These are phyloP conservation scores for Gavialis gangeticus DNA, from an alignment of 2,113 vertebrate species.

Conservation along the genomic window DNA sequence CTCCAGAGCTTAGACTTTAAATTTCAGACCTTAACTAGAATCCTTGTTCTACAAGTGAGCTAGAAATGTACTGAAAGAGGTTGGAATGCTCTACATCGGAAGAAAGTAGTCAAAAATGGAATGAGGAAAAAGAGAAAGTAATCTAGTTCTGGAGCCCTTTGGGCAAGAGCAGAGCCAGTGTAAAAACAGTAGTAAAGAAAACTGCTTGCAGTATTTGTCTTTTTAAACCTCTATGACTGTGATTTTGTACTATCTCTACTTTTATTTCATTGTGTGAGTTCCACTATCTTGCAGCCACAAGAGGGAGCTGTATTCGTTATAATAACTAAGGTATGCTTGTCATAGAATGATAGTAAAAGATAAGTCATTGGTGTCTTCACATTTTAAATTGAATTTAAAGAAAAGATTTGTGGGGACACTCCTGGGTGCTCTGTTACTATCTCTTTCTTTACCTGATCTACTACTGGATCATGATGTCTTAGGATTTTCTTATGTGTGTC, in stretches of 20 bases:
- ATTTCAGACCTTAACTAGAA: background rate
- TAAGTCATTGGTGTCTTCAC: background rate
- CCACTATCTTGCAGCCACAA: constrained; percentile 62
- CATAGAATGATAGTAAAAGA: background rate
- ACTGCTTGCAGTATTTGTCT: background rate
- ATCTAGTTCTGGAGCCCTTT: background rate
- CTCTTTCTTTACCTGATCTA: background rate
- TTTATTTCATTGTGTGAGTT: background rate
- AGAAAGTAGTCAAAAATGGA: background rate
- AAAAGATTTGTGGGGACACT: constrained; percentile 37
- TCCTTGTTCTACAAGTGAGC: background rate
- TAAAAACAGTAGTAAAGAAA: background rate
- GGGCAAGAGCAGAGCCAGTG: background rate
- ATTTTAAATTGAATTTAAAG: constrained; percentile 48
- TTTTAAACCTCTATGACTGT: background rate
- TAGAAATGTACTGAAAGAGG: background rate
- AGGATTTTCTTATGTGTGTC: background rate
- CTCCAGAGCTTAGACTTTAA: background rate
- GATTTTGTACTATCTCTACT: background rate
- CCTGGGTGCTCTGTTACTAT: constrained; percentile 31
- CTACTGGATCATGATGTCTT: background rate
- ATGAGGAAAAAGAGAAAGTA: background rate
- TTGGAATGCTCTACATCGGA: background rate
- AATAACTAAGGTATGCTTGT: background rate
- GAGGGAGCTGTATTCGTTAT: constrained; percentile 77